Base-by-base conservation (phyloP, 2,797 vertebrate species). In the Protonibea diacanthus region DNA sequence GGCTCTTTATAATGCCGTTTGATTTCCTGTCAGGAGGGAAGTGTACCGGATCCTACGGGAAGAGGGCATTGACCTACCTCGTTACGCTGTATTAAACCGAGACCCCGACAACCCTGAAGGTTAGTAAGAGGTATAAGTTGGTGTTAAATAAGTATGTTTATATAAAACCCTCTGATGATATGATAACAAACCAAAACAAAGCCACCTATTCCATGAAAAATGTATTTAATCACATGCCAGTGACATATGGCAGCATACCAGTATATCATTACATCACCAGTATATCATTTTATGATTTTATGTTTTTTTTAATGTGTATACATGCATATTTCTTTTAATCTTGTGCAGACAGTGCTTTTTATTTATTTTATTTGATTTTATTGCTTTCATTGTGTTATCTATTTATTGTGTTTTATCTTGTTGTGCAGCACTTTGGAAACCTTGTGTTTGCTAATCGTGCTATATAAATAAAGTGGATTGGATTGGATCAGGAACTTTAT, bases 11-110 rank as follows among this genome's bases (percentile, higher is more conserved):
- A 9, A 74, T 29, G 1, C 0, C n/a, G 2, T 74, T 57, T 78
- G 8, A 5, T 71, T 74, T n/a, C 25, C 52, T 76, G 66, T 25
- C 92, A 99, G 98, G 95, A 96, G 97, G 88, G 97, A 99, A 87
- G 98, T 99, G 61, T 99, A 99, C 90, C 96, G 98, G 58, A 99
- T 99, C 90, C 94, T 99, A 27, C 95, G 96, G 74, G 96, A 99
- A 58, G 98, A 99, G 62, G 98, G 98, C 49, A 97, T 99, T 47
- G 98, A 99, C 87, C 93, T 99, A 68, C 98, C 98, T 66, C 97
- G 98, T 56, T 99, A 99, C 9, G 97, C 95, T 52, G 97, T 99
- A 81, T 95, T 99, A 60, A 99, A 98, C 91, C 94, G 98, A 80
- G 97, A 99, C 84, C 98, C 98, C 0, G 97, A 98, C 85, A 95